Evolutionary conservation across 1,140 invertebrate genomes (phyloP).

Genomic region (Anagrus nilaparvatae): DNA sequence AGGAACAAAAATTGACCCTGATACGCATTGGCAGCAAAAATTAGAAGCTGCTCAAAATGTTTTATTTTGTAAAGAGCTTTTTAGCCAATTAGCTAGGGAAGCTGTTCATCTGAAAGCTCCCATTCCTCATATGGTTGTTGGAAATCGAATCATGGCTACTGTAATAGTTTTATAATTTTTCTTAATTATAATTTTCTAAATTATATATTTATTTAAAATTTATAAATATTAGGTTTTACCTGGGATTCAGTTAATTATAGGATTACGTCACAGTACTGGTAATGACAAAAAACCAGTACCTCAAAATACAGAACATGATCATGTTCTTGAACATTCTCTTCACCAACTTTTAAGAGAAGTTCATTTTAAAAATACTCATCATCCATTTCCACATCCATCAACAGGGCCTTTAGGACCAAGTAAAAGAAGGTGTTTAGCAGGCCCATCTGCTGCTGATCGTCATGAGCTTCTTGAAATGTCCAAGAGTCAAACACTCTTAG

Average conservation of each 20-base stretch:
- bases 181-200: constrained; percentile 3
- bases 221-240: constrained; percentile 64
- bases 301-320: constrained; percentile 75
- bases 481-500: constrained; percentile 79
- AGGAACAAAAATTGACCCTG: constrained; percentile 54
- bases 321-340: constrained; percentile 90
- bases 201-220: constrained; percentile 8
- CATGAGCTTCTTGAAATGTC: constrained; percentile 81
- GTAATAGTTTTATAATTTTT: constrained; percentile 36
- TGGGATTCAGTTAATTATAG: constrained; percentile 78
- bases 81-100: constrained; percentile 87
- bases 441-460: constrained; percentile 78
- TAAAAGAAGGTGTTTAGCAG: constrained; percentile 80
- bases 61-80: constrained; percentile 93
- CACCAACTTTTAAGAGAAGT: constrained; percentile 87
- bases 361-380: constrained; percentile 85
- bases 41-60: constrained; percentile 95
- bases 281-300: constrained; percentile 49
- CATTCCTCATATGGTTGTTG: constrained; percentile 93
- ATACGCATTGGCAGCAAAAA: constrained; percentile 88
- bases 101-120: constrained; percentile 85
- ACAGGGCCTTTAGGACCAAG: constrained; percentile 83
- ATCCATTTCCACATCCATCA: constrained; percentile 88
- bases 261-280: constrained; percentile 65
- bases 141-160: constrained; percentile 93